Evolutionary conservation across 2,113 vertebrate species (phyloP).

Genomic region (Laticauda colubrina): DNA sequence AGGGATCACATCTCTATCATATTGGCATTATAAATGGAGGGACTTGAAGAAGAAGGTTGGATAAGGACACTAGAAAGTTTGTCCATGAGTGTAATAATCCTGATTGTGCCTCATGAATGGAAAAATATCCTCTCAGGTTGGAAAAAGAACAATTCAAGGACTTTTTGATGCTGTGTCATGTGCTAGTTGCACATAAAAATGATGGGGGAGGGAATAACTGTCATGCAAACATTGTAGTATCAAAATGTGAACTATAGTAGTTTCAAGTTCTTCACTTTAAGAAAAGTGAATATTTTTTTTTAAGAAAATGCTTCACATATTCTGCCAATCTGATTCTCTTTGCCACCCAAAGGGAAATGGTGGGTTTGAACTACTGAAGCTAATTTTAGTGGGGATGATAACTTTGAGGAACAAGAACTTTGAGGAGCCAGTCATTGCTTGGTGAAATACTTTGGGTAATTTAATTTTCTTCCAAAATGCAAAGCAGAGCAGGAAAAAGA

Average conservation of each 20-base stretch:
- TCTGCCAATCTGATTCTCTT: not conserved
- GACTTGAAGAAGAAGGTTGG: not conserved
- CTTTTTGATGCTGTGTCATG: not conserved
- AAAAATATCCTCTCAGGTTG: not conserved
- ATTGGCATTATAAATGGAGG: not conserved
- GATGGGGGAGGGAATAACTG: not conserved
- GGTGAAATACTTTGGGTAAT: slow-evolving; percentile 20
- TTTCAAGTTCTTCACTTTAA: not conserved
- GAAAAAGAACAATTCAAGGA: not conserved
- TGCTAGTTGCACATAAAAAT: not conserved
- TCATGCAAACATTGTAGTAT: not conserved
- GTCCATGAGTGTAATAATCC: not conserved
- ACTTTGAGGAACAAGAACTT: not conserved
- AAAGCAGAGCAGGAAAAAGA: not conserved
- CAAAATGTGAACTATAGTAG: not conserved
- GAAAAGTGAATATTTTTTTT: not conserved
- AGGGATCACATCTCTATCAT: not conserved
- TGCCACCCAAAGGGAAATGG: not conserved
- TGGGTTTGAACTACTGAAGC: not conserved
- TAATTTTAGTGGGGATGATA: slow-evolving; percentile 30
- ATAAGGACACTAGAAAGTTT: not conserved
- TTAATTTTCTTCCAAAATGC: slow-evolving; percentile 17
- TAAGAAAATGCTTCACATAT: not conserved
- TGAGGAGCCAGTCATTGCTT: slow-evolving; percentile 7
- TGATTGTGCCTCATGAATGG: not conserved